phyloP scores from a whole-genome alignment of 1,140 invertebrate species.

The Amyelois transitella region DNA sequence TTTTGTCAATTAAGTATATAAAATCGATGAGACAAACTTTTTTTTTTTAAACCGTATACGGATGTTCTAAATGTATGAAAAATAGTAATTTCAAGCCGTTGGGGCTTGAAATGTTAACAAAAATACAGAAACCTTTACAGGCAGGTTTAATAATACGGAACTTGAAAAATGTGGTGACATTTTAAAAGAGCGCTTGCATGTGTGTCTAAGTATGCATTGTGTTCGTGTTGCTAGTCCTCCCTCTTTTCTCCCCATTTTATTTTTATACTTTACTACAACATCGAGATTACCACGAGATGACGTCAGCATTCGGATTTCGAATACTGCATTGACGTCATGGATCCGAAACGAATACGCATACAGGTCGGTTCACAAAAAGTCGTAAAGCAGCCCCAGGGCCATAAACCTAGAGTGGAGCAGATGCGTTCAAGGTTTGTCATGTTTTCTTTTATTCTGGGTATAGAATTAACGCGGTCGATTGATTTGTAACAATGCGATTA shows the following conservation, averaged over 20 bases:
- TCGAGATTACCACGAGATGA: not conserved
- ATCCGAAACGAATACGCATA: not conserved
- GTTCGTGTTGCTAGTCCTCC: not conserved
- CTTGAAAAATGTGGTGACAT: not conserved
- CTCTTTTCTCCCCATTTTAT: not conserved
- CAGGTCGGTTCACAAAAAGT: not conserved
- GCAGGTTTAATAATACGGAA: not conserved
- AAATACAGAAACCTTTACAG: not conserved
- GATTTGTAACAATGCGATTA: not conserved
- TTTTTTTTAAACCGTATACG: too few species aligned
- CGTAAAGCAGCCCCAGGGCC: conserved; percentile 2
- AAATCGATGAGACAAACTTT: too few species aligned
- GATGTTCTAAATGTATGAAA: too few species aligned
- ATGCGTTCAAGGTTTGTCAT: not conserved
- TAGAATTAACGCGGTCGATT: not conserved
- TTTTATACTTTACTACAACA: not conserved
- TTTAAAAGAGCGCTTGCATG: not conserved
- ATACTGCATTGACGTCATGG: not conserved
- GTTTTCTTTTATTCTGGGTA: not conserved
- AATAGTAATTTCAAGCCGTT: not conserved
- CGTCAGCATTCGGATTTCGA: not conserved
- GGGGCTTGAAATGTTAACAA: not conserved
- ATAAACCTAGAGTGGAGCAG: conserved; percentile 3
- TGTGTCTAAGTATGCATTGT: not conserved
- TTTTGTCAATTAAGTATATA: too few species aligned